These are phyloP conservation scores for Drosophila nebulosa DNA, from an alignment of 1,140 invertebrate genomes.

Conservation along the genomic window DNA sequence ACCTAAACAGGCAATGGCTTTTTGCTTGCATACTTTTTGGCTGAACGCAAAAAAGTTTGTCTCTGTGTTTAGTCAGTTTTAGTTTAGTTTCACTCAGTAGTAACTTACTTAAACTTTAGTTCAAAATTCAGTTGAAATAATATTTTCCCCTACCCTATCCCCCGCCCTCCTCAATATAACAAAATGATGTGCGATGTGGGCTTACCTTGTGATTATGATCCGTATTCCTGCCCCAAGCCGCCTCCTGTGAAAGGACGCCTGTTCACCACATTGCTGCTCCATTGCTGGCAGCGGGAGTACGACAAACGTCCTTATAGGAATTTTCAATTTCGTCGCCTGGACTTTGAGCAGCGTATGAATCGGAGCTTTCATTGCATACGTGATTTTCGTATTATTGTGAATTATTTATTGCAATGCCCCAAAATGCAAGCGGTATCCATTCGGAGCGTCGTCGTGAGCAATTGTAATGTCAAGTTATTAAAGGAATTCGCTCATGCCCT, in stretches of 20 bases:
- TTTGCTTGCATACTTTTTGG: neutral
- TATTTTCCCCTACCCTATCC: too few relatives aligned
- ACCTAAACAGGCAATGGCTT: neutral
- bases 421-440: slow-evolving; percentile 32
- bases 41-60: neutral
- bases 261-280: slow-evolving; percentile 47
- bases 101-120: neutral
- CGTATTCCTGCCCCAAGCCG: neutral
- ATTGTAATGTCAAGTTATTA: slow-evolving; percentile 31
- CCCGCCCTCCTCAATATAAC: too few relatives aligned
- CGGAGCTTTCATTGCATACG: slow-evolving; percentile 42
- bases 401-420: slow-evolving; percentile 29
- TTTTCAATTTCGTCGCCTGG: slow-evolving; percentile 52
- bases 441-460: slow-evolving; percentile 23
- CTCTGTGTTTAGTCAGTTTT: neutral
- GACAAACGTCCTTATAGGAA: slow-evolving; percentile 59
- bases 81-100: slow-evolving; percentile 2
- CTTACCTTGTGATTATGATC: slow-evolving; percentile 30
- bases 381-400: slow-evolving; percentile 55
- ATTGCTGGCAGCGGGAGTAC: slow-evolving; percentile 76
- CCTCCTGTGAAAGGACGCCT: neutral
- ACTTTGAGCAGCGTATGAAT: slow-evolving; percentile 62
- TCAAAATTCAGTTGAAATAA: neutral
- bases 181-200: slow-evolving; percentile 45
- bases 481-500: slow-evolving; percentile 45